Percentiles rank a stretch among this genome's conserved stretches.
Conservation (phyloP, 2,797 vertebrate species). For the Centropyge bicolor region DNA sequence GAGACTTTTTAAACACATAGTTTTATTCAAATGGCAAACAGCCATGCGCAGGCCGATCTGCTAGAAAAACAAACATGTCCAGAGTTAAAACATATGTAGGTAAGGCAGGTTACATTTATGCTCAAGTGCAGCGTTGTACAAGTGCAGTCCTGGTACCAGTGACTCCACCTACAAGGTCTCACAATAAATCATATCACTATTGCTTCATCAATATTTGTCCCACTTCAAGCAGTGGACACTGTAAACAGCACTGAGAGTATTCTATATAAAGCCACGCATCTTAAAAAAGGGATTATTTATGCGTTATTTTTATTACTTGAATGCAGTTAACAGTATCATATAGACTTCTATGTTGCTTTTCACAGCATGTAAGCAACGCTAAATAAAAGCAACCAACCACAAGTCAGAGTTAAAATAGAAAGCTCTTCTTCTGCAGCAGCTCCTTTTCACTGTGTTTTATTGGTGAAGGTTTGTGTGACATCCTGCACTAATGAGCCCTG, state of each 20-base stretch:
- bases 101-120: background rate
- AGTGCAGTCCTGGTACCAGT: background rate
- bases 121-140: background rate
- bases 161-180: background rate
- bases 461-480: constrained; percentile 11
- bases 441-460: constrained; percentile 8
- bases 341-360: constrained; percentile 1
- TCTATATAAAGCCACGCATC: background rate
- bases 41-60: background rate
- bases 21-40: background rate
- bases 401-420: constrained; percentile 25
- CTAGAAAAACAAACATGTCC: background rate
- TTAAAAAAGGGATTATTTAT: background rate
- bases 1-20: background rate
- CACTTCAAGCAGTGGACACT: background rate
- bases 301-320: background rate
- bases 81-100: background rate
- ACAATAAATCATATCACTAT: background rate
- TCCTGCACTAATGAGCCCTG: constrained; percentile 46
- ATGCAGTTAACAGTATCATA: background rate
- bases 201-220: background rate
- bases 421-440: constrained; percentile 8
- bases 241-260: background rate
- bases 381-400: constrained; percentile 10
- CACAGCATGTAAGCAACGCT: background rate